Conservation (phyloP, 2,113 vertebrate genomes). For the Gulo gulo region DNA sequence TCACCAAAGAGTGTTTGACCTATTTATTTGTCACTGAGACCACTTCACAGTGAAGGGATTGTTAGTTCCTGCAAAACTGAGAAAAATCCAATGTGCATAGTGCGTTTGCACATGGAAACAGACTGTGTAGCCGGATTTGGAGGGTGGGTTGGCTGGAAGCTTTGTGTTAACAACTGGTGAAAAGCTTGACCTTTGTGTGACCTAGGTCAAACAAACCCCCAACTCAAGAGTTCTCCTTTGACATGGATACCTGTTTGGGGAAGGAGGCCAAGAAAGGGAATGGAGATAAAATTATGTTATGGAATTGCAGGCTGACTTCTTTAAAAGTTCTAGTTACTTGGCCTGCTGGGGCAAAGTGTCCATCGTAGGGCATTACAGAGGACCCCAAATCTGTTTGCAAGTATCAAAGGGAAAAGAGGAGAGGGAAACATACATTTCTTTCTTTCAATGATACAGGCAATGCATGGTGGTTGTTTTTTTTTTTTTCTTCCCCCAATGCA, state of each 20-base stretch:
- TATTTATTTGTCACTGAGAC: conserved; percentile 80
- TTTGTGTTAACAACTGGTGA: conserved; percentile 91
- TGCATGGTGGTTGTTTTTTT: conserved; percentile 70
- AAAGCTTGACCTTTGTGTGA: conserved; percentile 93
- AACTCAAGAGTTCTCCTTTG: conserved; percentile 86
- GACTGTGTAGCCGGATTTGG: conserved; percentile 69
- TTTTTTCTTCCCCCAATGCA: conserved; percentile 74
- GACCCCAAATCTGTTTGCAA: conserved; percentile 70
- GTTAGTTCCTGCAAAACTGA: conserved; percentile 80
- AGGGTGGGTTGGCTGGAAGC: conserved; percentile 80
- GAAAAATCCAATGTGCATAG: conserved; percentile 73
- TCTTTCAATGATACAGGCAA: conserved; percentile 31
- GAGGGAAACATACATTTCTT: conserved; percentile 15
- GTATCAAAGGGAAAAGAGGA: conserved; percentile 66
- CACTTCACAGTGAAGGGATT: conserved; percentile 79
- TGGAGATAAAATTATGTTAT: conserved; percentile 76
- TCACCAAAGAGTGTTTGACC: conserved; percentile 79
- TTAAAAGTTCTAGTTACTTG: conserved; percentile 62
- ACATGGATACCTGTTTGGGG: conserved; percentile 93
- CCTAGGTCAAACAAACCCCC: conserved; percentile 91
- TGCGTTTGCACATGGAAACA: conserved; percentile 80
- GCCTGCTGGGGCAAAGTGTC: conserved; percentile 28
- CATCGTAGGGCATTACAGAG: conserved; percentile 63
- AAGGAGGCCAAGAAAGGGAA: conserved; percentile 77
- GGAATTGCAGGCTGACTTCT: conserved; percentile 68